phyloP scores from a whole-genome alignment of 2,797 vertebrate species.

The Coregonus sp. region DNA sequence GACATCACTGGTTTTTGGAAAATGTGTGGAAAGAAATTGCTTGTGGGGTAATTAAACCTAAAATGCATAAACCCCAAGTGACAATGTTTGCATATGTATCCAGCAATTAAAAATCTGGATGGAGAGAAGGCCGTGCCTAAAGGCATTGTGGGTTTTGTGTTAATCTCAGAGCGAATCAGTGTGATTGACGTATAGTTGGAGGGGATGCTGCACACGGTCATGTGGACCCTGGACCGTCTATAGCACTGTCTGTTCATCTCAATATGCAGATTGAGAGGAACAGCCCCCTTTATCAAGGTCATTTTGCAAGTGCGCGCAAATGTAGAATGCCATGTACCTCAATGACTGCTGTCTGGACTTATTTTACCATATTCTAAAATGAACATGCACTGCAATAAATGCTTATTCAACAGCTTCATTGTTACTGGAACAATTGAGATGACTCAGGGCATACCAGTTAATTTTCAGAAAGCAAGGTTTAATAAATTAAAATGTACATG shows the following conservation, averaged over 20 bases:
- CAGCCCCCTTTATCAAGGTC: slow-evolving; percentile 38
- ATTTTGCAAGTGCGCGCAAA: slow-evolving; percentile 6
- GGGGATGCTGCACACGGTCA: slow-evolving; percentile 42
- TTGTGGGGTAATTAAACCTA: slow-evolving; percentile 59
- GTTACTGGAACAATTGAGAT: slow-evolving; percentile 29
- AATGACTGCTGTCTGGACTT: neutral
- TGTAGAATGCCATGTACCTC: slow-evolving; percentile 4
- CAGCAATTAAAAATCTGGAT: slow-evolving; percentile 58
- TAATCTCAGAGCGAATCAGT: slow-evolving; percentile 57
- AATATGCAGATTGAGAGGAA: slow-evolving; percentile 48
- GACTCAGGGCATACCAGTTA: slow-evolving; percentile 29
- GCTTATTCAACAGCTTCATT: slow-evolving; percentile 9
- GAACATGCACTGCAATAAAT: slow-evolving; percentile 2
- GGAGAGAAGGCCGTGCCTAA: slow-evolving; percentile 42
- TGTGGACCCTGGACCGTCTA: slow-evolving; percentile 36
- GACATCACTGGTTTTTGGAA: slow-evolving; percentile 50
- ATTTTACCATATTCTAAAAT: neutral
- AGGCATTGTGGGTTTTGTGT: slow-evolving; percentile 55
- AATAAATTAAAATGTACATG: slow-evolving; percentile 98
- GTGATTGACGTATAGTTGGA: slow-evolving; percentile 59
- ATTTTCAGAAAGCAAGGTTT: slow-evolving; percentile 89
- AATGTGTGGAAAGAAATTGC: slow-evolving; percentile 52
- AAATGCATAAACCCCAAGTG: slow-evolving; percentile 59
- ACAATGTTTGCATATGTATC: slow-evolving; percentile 57
- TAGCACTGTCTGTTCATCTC: slow-evolving; percentile 51